Evolutionary conservation across 2,797 vertebrate genomes (phyloP).

Genomic region (Chiroxiphia lanceolata): DNA sequence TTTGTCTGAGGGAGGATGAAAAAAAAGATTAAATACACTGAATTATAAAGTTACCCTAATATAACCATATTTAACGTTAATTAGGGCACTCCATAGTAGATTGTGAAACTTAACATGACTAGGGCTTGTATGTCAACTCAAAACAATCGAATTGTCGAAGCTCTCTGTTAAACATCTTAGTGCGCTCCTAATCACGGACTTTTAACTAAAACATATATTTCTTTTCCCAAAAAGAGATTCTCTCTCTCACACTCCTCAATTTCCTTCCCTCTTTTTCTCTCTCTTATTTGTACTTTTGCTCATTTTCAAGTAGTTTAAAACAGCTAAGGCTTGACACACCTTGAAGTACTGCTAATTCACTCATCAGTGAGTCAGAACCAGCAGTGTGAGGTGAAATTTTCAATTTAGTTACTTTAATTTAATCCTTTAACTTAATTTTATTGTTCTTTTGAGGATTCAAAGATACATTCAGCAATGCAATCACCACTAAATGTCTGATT

Average conservation of each 20-base stretch:
- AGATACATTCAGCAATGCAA: background rate
- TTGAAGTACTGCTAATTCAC: background rate
- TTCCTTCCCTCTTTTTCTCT: background rate
- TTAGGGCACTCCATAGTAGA: background rate
- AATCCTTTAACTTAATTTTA: background rate
- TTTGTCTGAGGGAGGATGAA: background rate
- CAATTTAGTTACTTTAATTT: background rate
- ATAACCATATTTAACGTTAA: background rate
- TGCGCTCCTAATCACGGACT: background rate
- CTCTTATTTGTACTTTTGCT: background rate
- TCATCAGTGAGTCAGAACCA: background rate
- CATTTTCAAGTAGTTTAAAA: background rate
- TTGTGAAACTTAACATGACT: background rate
- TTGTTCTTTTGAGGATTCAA: background rate
- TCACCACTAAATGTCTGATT: background rate
- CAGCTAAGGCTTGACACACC: background rate
- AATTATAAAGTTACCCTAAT: background rate
- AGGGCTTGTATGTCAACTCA: background rate
- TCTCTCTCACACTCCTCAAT: background rate
- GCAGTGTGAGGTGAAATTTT: background rate
- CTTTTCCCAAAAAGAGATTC: background rate
- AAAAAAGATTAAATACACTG: background rate
- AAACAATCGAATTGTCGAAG: background rate
- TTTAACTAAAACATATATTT: background rate
- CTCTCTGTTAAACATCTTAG: background rate